phyloP scores from a whole-genome alignment of 2,113 vertebrate genomes.

The Narcine bancroftii region DNA sequence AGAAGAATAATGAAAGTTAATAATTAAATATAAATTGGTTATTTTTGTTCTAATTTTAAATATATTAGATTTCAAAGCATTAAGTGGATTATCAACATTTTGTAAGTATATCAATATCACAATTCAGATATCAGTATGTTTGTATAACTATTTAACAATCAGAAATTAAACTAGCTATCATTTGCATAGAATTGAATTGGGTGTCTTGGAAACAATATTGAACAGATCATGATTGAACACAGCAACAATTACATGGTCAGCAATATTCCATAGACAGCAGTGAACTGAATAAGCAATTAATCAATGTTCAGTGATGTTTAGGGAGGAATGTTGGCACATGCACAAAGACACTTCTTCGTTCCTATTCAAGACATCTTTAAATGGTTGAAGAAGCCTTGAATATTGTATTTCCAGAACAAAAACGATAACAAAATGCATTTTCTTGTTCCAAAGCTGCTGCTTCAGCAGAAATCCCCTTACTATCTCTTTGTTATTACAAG shows the following conservation, averaged over 20 bases:
- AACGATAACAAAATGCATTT: neutral
- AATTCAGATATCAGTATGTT: neutral
- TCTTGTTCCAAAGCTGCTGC: neutral
- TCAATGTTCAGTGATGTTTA: neutral
- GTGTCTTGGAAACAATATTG: neutral
- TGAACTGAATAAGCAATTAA: neutral
- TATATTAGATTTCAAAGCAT: neutral
- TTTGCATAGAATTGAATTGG: neutral
- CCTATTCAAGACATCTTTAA: neutral
- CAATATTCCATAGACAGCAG: neutral
- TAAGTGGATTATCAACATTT: neutral
- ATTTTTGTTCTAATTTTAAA: neutral
- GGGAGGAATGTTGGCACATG: neutral
- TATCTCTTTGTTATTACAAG: neutral
- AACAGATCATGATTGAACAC: neutral
- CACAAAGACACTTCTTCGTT: neutral
- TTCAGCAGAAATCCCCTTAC: neutral
- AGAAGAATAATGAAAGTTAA: conserved; percentile 2
- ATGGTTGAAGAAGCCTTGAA: neutral
- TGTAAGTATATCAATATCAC: neutral
- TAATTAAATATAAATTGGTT: neutral
- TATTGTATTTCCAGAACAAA: neutral
- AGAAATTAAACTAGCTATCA: neutral
- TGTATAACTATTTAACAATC: neutral
- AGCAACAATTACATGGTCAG: neutral